Conservation (phyloP, 2,113 vertebrate species). For the Laticauda colubrina region DNA sequence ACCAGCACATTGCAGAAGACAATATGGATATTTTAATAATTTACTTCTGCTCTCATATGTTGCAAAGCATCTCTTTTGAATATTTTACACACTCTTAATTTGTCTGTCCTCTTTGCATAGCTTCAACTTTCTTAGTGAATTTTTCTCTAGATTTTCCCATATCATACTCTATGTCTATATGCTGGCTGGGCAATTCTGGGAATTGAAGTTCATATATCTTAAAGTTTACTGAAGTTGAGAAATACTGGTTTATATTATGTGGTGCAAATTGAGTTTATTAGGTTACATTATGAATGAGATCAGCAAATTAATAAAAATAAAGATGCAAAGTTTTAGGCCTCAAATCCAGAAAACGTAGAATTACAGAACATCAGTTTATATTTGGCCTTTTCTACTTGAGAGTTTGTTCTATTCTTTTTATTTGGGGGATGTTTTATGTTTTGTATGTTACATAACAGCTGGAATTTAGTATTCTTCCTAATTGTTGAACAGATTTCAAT, state of each 20-base stretch:
- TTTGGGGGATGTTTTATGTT: not conserved
- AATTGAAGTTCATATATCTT: not conserved
- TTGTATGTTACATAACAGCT: not conserved
- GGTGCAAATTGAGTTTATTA: not conserved
- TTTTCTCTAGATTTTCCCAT: not conserved
- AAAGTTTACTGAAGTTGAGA: not conserved
- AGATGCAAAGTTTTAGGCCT: not conserved
- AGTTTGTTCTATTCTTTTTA: not conserved
- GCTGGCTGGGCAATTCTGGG: not conserved
- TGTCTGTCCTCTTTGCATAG: not conserved
- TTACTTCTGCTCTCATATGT: not conserved
- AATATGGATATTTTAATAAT: not conserved
- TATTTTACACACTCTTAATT: not conserved
- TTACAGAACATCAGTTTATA: slow-evolving; percentile 55
- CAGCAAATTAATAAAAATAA: not conserved
- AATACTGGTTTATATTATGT: not conserved
- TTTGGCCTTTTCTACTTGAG: slow-evolving; percentile 36
- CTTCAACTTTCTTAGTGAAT: not conserved
- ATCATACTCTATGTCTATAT: not conserved
- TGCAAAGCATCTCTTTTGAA: not conserved
- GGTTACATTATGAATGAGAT: not conserved
- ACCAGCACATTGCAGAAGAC: not conserved
- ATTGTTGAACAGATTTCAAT: not conserved
- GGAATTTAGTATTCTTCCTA: not conserved
- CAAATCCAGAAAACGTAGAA: slow-evolving; percentile 53